phyloP scores from a whole-genome alignment of 2,888 invertebrate genomes.

The Panzeria rudis region DNA sequence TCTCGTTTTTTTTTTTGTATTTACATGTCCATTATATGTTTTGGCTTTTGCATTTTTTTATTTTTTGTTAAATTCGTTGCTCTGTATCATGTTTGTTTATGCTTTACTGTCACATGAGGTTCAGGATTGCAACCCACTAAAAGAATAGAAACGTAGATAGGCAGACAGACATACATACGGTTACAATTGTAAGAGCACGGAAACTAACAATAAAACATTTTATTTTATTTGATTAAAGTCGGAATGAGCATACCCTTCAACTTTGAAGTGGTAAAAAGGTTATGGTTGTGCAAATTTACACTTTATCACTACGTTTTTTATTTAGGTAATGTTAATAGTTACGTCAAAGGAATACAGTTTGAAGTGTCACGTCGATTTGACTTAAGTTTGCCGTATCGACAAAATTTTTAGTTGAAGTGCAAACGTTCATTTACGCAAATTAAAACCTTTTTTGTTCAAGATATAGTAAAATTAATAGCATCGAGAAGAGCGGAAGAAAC shows the following conservation, averaged over 20 bases:
- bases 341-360: not conserved
- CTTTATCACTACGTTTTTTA: not conserved
- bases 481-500: no score
- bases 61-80: conserved; percentile 53
- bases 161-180: conserved; percentile 12
- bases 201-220: conserved; percentile 35
- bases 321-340: not conserved
- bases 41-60: conserved; percentile 20
- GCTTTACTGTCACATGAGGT: conserved; percentile 70
- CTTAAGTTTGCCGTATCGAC: no score
- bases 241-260: conserved; percentile 40
- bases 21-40: conserved; percentile 46
- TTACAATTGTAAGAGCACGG: conserved; percentile 5
- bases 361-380: not conserved
- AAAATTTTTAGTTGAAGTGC: not conserved
- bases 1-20: conserved; percentile 17
- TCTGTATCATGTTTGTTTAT: conserved; percentile 69
- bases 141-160: conserved; percentile 41
- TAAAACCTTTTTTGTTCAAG: not conserved
- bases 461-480: no score
- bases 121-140: conserved; percentile 63
- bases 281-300: conserved; percentile 2
- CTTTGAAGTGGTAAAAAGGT: not conserved
- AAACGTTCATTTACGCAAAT: not conserved
- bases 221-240: conserved; percentile 47